Conservation (phyloP, 2,113 vertebrate species). For the Stigmatopora argus region DNA sequence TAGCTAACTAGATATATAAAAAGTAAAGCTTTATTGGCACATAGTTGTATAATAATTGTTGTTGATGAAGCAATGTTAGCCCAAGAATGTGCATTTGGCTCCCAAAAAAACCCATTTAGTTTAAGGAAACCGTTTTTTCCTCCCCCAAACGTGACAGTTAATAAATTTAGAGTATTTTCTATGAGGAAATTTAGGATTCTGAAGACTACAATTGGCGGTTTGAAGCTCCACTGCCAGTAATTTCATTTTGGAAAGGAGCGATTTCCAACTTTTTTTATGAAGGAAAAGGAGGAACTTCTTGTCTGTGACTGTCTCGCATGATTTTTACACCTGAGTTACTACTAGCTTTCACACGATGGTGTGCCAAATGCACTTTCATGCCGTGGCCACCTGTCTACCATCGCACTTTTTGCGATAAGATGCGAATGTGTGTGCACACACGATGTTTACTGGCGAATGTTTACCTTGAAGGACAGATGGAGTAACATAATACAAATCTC, state of each 20-base stretch:
- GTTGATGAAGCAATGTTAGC: too few relatives aligned
- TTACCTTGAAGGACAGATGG: conserved; percentile 55
- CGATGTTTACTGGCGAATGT: conserved; percentile 11
- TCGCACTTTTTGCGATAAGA: conserved; percentile 34
- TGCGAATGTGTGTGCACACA: conserved; percentile 17
- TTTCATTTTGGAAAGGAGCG: background rate
- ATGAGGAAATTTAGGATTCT: background rate
- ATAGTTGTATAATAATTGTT: too few relatives aligned
- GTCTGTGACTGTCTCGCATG: conserved; percentile 23
- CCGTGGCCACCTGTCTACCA: conserved; percentile 54
- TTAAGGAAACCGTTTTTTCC: too few relatives aligned
- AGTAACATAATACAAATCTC: conserved; percentile 69
- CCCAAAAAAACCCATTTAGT: too few relatives aligned
- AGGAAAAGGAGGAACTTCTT: conserved; percentile 17
- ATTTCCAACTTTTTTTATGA: background rate
- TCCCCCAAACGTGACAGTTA: too few relatives aligned
- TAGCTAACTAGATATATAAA: too few relatives aligned
- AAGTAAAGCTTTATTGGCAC: too few relatives aligned
- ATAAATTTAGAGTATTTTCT: background rate
- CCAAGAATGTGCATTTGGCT: too few relatives aligned
- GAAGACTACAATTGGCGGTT: background rate
- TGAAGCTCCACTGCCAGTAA: background rate
- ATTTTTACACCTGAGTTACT: conserved; percentile 46
- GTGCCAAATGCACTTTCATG: conserved; percentile 54
- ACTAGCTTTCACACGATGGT: conserved; percentile 31